Conservation (phyloP, 2,888 invertebrate species). For the Heliconius hortense region DNA sequence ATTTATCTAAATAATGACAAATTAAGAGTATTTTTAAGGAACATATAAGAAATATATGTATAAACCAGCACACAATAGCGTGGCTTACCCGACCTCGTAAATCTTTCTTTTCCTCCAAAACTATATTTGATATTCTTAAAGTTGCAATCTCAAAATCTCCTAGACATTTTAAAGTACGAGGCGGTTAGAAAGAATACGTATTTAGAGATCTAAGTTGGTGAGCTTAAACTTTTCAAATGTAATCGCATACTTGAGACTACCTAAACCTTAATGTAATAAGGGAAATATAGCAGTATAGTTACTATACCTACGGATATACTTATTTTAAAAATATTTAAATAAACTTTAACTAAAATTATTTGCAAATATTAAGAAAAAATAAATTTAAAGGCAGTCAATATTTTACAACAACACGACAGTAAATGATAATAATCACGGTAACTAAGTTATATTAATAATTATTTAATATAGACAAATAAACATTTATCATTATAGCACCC, state of each 20-base stretch:
- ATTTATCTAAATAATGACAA: background rate
- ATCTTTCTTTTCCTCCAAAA: conserved; percentile 1
- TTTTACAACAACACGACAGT: background rate
- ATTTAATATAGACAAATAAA: background rate
- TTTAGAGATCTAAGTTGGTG: conserved; percentile 39
- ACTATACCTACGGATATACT: too few relatives aligned
- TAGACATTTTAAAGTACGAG: conserved; percentile 40
- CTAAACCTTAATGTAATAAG: background rate
- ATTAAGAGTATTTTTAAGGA: background rate
- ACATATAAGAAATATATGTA: too few relatives aligned
- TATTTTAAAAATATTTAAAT: too few relatives aligned
- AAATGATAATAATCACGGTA: background rate
- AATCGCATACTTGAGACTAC: conserved; percentile 29
- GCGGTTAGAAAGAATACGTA: conserved; percentile 39
- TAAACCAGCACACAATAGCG: background rate
- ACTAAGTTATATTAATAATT: background rate
- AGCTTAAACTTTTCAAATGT: conserved; percentile 39
- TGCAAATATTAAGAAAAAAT: background rate
- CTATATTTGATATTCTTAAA: conserved; percentile 58
- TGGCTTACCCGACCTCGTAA: background rate
- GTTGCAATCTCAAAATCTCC: conserved; percentile 62
- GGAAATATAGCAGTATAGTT: background rate
- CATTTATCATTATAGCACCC: conserved; percentile 21
- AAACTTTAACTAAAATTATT: background rate
- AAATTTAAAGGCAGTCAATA: background rate